A percentile compares a stretch with the other conserved stretches of the same genome.
phyloP scores from a whole-genome alignment of 1,140 invertebrate species.

The Oppia nitens region DNA sequence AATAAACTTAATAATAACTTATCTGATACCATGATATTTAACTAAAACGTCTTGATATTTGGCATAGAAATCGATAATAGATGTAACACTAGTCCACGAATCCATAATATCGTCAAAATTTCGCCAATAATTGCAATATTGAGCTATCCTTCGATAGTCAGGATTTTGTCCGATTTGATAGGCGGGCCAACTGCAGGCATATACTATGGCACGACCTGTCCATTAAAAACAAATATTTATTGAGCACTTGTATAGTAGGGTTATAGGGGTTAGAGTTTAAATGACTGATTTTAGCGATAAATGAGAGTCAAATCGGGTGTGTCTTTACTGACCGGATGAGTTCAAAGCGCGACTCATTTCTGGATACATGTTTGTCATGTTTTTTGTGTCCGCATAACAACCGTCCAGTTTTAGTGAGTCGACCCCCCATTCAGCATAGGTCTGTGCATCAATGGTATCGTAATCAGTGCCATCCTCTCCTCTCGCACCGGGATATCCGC shows the following conservation, averaged over 20 bases:
- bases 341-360: neutral
- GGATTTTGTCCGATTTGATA: constrained; percentile 22
- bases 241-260: too few species aligned
- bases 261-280: neutral
- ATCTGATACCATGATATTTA: neutral
- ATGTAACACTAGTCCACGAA: constrained; percentile 34
- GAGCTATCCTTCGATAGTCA: constrained; percentile 22
- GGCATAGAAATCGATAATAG: constrained; percentile 37
- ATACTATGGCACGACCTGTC: constrained; percentile 25
- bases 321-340: neutral
- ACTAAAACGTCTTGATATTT: neutral
- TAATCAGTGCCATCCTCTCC: constrained; percentile 30
- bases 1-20: too few species aligned
- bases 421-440: constrained; percentile 41
- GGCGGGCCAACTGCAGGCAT: constrained; percentile 32
- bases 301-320: neutral
- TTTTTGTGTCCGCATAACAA: constrained; percentile 27
- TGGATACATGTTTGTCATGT: constrained; percentile 1
- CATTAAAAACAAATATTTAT: neutral
- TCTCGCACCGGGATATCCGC: constrained; percentile 41
- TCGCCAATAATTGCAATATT: constrained; percentile 42
- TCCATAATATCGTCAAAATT: constrained; percentile 42
- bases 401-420: constrained; percentile 43
- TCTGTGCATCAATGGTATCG: constrained; percentile 37
- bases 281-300: neutral